These are phyloP conservation scores for Leptinotarsa tumamoca DNA, from an alignment of 2,888 invertebrate species.

Conservation along the genomic window DNA sequence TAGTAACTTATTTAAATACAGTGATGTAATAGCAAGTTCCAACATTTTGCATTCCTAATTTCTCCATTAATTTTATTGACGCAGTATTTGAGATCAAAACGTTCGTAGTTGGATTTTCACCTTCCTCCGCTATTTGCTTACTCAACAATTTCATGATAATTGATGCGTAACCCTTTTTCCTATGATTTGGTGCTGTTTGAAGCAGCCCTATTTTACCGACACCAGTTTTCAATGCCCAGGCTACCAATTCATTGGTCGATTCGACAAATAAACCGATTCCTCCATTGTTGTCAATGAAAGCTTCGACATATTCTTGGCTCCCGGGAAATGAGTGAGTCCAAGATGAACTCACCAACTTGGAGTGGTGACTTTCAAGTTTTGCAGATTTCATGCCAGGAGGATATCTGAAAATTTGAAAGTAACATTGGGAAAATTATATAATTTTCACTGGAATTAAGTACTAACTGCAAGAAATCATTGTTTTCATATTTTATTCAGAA, in stretches of 20 bases:
- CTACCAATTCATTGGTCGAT: slow-evolving; percentile 57
- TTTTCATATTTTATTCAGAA: too few species aligned
- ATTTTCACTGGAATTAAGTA: too few species aligned
- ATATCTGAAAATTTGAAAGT: slow-evolving; percentile 18
- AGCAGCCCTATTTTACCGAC: slow-evolving; percentile 60
- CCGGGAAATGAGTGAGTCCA: slow-evolving; percentile 61
- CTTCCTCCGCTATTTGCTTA: slow-evolving; percentile 60
- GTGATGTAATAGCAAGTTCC: slow-evolving; percentile 33
- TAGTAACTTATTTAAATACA: neutral
- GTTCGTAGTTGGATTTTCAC: slow-evolving; percentile 56
- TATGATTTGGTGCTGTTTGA: slow-evolving; percentile 60
- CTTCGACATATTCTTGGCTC: slow-evolving; percentile 56
- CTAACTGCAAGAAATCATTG: too few species aligned
- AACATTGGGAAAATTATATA: too few species aligned
- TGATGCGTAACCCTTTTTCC: slow-evolving; percentile 62
- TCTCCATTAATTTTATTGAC: slow-evolving; percentile 60
- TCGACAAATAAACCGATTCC: slow-evolving; percentile 63
- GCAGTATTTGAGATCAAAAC: slow-evolving; percentile 58
- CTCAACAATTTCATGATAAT: slow-evolving; percentile 59
- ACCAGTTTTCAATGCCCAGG: slow-evolving; percentile 62
- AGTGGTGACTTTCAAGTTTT: slow-evolving; percentile 16
- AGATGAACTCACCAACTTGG: slow-evolving; percentile 53
- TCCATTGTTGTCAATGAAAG: slow-evolving; percentile 60
- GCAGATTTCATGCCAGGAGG: slow-evolving; percentile 26
- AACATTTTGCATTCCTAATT: slow-evolving; percentile 54